A percentile compares a stretch with the other conserved stretches of the same genome.
Evolutionary conservation across 2,888 invertebrate species (phyloP).

Genomic region (Caenorhabditis sp.): DNA sequence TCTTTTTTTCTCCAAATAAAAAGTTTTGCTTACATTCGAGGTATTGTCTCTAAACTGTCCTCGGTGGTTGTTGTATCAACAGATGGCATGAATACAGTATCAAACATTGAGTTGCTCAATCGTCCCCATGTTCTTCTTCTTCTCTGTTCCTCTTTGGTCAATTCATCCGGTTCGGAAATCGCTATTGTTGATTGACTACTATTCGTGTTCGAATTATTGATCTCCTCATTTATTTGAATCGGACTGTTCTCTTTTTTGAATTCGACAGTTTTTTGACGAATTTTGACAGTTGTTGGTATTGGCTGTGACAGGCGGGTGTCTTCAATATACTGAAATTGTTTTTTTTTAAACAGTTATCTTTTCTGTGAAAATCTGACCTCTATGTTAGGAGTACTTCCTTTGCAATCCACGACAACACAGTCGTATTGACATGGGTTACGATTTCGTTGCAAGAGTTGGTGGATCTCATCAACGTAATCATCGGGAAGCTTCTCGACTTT

Average conservation of each 20-base stretch:
- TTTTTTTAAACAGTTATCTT: background rate
- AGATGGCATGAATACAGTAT: constrained; percentile 34
- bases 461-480: constrained; percentile 40
- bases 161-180: background rate
- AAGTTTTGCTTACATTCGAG: background rate
- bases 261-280: background rate
- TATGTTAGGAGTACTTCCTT: constrained; percentile 15
- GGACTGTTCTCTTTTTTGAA: background rate
- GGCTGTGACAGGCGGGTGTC: constrained; percentile 14
- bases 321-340: constrained; percentile 23
- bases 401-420: constrained; percentile 33
- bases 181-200: constrained; percentile 30
- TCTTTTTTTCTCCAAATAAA: too few relatives aligned
- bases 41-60: background rate
- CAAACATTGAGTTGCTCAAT: constrained; percentile 32
- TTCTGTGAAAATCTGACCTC: too few relatives aligned
- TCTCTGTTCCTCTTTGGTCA: constrained; percentile 10
- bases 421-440: constrained; percentile 26
- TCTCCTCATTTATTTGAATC: constrained; percentile 8
- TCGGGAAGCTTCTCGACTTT: constrained; percentile 35
- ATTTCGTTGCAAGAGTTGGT: constrained; percentile 25
- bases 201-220: constrained; percentile 32
- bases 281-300: background rate
- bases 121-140: constrained; percentile 35
- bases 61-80: constrained; percentile 37